A percentile compares a stretch with the other conserved stretches of the same genome.
These are phyloP conservation scores for Meteorus cinctellus DNA, from an alignment of 2,888 invertebrate genomes.

Conservation along the genomic window DNA sequence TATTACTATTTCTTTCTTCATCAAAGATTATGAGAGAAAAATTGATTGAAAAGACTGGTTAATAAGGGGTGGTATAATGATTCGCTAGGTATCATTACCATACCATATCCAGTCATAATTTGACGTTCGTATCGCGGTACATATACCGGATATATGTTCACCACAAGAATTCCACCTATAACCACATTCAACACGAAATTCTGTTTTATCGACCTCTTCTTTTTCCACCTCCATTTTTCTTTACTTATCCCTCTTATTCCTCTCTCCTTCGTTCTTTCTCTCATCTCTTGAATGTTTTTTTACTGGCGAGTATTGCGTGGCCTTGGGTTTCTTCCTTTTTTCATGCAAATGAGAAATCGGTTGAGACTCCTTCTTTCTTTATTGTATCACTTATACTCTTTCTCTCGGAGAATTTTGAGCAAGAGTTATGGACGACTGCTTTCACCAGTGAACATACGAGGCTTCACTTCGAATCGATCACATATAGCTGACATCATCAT, in stretches of 20 bases:
- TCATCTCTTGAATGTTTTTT: slow-evolving; percentile 29
- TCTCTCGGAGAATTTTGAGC: slow-evolving; percentile 32
- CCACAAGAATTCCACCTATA: not conserved
- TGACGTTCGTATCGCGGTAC: not conserved
- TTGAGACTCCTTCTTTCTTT: slow-evolving; percentile 21
- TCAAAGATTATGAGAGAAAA: not conserved
- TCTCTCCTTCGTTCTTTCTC: slow-evolving; percentile 8
- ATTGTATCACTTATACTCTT: slow-evolving; percentile 12
- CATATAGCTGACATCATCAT: slow-evolving; percentile 24
- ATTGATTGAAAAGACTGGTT: not conserved
- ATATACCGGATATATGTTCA: slow-evolving; percentile 1
- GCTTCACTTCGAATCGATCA: slow-evolving; percentile 22
- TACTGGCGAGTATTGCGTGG: slow-evolving; percentile 25
- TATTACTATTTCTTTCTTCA: not conserved
- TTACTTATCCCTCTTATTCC: not conserved
- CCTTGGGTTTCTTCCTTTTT: slow-evolving; percentile 37
- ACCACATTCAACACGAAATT: not conserved
- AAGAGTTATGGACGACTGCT: slow-evolving; percentile 38
- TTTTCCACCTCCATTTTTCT: not conserved
- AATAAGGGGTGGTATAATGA: not conserved
- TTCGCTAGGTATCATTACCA: not conserved
- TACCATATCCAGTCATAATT: not conserved
- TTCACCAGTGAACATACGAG: slow-evolving; percentile 30
- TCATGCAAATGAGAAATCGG: slow-evolving; percentile 42
- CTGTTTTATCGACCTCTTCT: slow-evolving; percentile 41